These are phyloP conservation scores for Loripinus fragilis DNA, from an alignment of 2,888 invertebrate genomes.

Conservation along the genomic window DNA sequence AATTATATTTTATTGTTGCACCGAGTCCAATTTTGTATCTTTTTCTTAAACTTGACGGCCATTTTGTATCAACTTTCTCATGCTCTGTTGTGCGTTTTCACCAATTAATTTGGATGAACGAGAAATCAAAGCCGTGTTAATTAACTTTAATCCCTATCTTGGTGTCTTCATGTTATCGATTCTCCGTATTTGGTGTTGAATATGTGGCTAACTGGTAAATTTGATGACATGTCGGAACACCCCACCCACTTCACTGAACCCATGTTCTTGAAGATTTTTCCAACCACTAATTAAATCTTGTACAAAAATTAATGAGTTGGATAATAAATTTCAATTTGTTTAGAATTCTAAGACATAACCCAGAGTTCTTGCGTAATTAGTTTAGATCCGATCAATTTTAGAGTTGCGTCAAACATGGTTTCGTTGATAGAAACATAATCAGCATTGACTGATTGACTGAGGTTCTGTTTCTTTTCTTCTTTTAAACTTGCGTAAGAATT, in stretches of 20 bases:
- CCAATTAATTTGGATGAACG: slow-evolving; percentile 44
- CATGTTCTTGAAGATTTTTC: background rate
- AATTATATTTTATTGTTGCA: too few relatives aligned
- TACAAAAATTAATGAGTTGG: background rate
- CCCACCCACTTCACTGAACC: background rate
- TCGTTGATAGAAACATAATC: background rate
- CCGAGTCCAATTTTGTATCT: too few relatives aligned
- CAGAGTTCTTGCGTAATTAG: slow-evolving; percentile 17
- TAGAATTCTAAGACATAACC: slow-evolving; percentile 3
- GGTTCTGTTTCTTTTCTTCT: background rate
- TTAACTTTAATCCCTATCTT: slow-evolving; percentile 8
- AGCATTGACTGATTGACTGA: background rate
- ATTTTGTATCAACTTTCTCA: slow-evolving; percentile 33
- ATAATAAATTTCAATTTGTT: slow-evolving; percentile 18
- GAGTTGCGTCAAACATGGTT: background rate
- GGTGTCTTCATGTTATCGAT: background rate
- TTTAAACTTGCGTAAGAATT: too few relatives aligned
- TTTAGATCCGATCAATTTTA: background rate
- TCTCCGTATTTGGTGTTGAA: background rate
- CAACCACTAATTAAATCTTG: slow-evolving; percentile 6
- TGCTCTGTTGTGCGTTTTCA: slow-evolving; percentile 35
- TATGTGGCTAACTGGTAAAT: background rate
- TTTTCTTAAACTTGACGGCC: background rate
- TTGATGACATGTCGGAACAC: background rate
- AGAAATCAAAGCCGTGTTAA: slow-evolving; percentile 32